Evolutionary conservation across 2,888 invertebrate species (phyloP).

Genomic region (Drosophila mulleri): DNA sequence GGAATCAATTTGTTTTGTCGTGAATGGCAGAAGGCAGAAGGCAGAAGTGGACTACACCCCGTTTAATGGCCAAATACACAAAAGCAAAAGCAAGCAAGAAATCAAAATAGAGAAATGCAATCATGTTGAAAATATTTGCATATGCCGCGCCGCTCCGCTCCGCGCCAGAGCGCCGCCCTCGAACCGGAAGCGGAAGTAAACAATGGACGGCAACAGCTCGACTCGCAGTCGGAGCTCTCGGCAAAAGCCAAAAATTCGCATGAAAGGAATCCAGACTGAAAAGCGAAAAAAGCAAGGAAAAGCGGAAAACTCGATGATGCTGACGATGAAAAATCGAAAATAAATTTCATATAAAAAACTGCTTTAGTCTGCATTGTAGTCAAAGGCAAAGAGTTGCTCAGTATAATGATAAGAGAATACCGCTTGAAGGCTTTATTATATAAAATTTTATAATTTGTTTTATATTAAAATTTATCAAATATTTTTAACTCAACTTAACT

Average conservation of each 20-base stretch:
- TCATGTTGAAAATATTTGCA: slow-evolving; percentile 74
- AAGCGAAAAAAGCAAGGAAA: slow-evolving; percentile 32
- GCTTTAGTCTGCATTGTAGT: not conserved
- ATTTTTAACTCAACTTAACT: no score
- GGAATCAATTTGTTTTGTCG: slow-evolving; percentile 28
- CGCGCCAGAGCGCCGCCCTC: slow-evolving; percentile 1
- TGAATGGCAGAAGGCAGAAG: no score
- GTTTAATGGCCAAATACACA: slow-evolving; percentile 23
- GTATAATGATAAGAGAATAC: not conserved
- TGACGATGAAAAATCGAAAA: slow-evolving; percentile 30
- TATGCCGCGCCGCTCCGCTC: slow-evolving; percentile 46
- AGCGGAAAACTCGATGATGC: slow-evolving; percentile 11
- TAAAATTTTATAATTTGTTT: not conserved
- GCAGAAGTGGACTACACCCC: not conserved
- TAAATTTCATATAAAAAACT: slow-evolving; percentile 6
- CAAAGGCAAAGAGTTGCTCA: not conserved
- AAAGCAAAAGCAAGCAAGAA: slow-evolving; percentile 43
- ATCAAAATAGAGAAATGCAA: slow-evolving; percentile 71
- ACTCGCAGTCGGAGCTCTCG: slow-evolving; percentile 7
- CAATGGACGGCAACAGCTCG: slow-evolving; percentile 55
- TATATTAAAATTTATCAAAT: not conserved
- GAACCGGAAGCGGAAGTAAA: slow-evolving; percentile 76
- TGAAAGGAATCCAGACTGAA: slow-evolving; percentile 28
- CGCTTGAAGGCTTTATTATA: no score
- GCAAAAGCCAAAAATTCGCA: slow-evolving; percentile 43